Percentiles rank a stretch among this genome's conserved stretches.
Evolutionary conservation across 2,888 invertebrate species (phyloP).

Genomic region (Dolichopus griseipennis): DNA sequence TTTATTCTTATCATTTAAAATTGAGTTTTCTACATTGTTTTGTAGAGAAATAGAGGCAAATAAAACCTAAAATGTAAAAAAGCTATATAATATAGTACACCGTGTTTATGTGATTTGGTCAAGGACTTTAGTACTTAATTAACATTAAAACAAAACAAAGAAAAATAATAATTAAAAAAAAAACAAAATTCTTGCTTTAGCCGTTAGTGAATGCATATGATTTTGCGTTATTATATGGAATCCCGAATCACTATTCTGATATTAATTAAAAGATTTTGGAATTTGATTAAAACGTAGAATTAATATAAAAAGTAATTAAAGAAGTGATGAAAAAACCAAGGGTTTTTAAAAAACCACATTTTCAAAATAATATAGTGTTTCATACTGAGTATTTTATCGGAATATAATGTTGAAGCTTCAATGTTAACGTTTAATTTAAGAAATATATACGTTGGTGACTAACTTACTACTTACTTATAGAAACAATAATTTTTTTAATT

Average conservation of each 20-base stretch:
- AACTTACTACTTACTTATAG: too few relatives aligned
- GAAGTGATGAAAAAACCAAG: too few relatives aligned
- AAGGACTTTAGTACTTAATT: neutral
- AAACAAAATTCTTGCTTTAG: neutral
- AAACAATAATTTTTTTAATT: too few relatives aligned
- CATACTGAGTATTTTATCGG: too few relatives aligned
- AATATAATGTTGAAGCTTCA: too few relatives aligned
- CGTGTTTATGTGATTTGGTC: neutral
- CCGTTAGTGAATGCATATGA: neutral
- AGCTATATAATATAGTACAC: neutral
- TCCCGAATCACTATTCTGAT: neutral
- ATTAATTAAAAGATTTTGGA: constrained; percentile 1
- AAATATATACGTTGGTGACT: too few relatives aligned
- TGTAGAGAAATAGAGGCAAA: neutral
- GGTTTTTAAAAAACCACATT: too few relatives aligned
- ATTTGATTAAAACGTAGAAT: neutral
- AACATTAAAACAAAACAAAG: neutral
- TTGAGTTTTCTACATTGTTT: neutral
- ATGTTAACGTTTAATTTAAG: too few relatives aligned
- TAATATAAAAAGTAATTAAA: neutral
- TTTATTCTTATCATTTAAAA: neutral
- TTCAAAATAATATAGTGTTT: too few relatives aligned
- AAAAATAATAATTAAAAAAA: neutral
- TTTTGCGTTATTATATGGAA: neutral
- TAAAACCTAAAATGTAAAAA: neutral